Conservation (phyloP, 2,888 invertebrate genomes). For the Lamellibrachia columna region DNA sequence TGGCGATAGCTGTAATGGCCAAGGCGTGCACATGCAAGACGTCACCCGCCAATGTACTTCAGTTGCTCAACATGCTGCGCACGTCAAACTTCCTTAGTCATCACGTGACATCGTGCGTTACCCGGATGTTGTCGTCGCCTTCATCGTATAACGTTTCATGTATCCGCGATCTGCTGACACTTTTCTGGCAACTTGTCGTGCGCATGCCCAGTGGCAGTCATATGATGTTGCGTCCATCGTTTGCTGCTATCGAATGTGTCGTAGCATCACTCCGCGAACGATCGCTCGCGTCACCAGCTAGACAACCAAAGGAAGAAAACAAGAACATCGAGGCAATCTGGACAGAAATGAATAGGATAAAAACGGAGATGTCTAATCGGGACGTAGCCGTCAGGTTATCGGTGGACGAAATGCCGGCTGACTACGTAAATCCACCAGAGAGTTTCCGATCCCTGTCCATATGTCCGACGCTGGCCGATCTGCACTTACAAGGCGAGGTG, state of each 20-base stretch:
- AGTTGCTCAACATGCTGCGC: constrained; percentile 34
- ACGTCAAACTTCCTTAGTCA: constrained; percentile 31
- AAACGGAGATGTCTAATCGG: too few relatives aligned
- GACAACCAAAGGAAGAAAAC: too few relatives aligned
- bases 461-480: constrained; percentile 60
- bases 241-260: too few relatives aligned
- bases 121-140: neutral
- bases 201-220: neutral
- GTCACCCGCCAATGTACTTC: constrained; percentile 32
- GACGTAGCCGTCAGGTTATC: too few relatives aligned
- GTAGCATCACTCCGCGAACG: too few relatives aligned
- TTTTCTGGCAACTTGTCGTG: neutral
- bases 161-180: neutral
- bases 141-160: neutral
- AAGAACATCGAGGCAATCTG: neutral
- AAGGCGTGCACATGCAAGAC: constrained; percentile 39
- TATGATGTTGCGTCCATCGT: neutral
- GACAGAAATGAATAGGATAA: too few relatives aligned
- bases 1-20: constrained; percentile 32
- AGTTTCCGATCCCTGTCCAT: constrained; percentile 63
- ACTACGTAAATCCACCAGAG: constrained; percentile 62
- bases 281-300: too few relatives aligned
- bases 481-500: constrained; percentile 54
- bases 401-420: neutral
- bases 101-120: constrained; percentile 27